Evolutionary conservation across 2,888 invertebrate genomes (phyloP).

Genomic region (Cryptocheilus praepositus): DNA sequence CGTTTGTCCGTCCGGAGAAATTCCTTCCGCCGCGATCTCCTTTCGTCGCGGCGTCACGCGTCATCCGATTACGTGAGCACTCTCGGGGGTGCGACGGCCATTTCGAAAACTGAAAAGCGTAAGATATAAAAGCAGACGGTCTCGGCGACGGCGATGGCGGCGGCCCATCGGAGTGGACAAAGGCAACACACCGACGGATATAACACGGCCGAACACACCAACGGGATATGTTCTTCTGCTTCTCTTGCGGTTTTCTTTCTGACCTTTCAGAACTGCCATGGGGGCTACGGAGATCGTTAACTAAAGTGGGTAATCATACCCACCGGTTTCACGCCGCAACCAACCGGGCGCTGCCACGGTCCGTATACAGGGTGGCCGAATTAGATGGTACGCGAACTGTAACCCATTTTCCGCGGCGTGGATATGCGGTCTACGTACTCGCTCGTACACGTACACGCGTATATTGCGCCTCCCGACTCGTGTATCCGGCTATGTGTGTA

Average conservation of each 20-base stretch:
- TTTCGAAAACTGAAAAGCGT: too few relatives aligned
- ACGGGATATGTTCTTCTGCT: conserved; percentile 45
- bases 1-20: too few relatives aligned
- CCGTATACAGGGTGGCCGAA: conserved; percentile 51
- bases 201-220: too few relatives aligned
- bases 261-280: conserved; percentile 47
- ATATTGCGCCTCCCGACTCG: too few relatives aligned
- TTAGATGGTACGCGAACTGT: conserved; percentile 42
- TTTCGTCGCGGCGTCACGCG: too few relatives aligned
- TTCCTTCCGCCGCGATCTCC: too few relatives aligned
- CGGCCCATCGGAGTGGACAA: conserved; percentile 1
- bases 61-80: too few relatives aligned
- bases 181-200: neutral
- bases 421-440: neutral
- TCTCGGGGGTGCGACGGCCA: too few relatives aligned
- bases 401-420: conserved; percentile 22
- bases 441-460: too few relatives aligned
- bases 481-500: too few relatives aligned
- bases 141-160: neutral
- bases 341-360: conserved; percentile 35
- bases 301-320: conserved; percentile 71
- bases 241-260: conserved; percentile 65
- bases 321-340: conserved; percentile 68
- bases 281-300: conserved; percentile 65
- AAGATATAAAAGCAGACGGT: neutral